Percentiles rank a stretch among this genome's conserved stretches.
These are phyloP conservation scores for Micrasema longulum DNA, from an alignment of 1,140 invertebrate species.

Conservation along the genomic window DNA sequence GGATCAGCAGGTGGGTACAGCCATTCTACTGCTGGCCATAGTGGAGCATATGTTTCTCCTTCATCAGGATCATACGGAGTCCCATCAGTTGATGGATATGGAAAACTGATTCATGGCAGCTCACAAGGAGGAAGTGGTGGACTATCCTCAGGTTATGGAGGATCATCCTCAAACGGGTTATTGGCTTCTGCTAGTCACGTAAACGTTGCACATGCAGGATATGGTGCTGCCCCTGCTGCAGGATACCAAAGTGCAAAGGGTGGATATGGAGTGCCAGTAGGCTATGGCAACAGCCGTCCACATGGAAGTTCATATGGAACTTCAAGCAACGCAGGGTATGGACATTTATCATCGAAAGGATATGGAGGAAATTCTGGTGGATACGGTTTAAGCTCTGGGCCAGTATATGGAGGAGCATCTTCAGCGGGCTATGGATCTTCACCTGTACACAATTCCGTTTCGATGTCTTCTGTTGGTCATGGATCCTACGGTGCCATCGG, in stretches of 20 bases:
- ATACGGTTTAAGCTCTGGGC: neutral
- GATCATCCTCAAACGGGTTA: neutral
- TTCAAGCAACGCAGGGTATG: neutral
- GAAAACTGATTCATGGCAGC: too few relatives aligned
- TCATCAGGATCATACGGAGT: slow-evolving; percentile 40
- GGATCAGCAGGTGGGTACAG: neutral
- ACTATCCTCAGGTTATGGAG: slow-evolving; percentile 26
- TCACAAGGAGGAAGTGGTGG: neutral
- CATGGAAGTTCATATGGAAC: slow-evolving; percentile 21
- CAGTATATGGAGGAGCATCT: neutral
- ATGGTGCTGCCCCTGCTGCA: neutral
- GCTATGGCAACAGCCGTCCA: slow-evolving; percentile 19
- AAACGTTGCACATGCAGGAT: neutral
- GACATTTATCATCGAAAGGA: neutral
- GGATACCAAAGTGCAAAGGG: neutral
- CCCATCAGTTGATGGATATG: slow-evolving; percentile 5
- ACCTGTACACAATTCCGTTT: slow-evolving; percentile 3
- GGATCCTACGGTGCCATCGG: slow-evolving; percentile 35
- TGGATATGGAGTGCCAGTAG: neutral
- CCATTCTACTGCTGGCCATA: neutral
- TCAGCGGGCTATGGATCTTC: slow-evolving; percentile 39
- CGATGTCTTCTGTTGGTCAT: neutral
- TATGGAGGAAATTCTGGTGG: slow-evolving; percentile 35
- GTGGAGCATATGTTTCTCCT: slow-evolving; percentile 14
- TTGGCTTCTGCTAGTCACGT: neutral